Conservation (phyloP, 2,888 invertebrate species). For the Brachylomia viminalis region DNA sequence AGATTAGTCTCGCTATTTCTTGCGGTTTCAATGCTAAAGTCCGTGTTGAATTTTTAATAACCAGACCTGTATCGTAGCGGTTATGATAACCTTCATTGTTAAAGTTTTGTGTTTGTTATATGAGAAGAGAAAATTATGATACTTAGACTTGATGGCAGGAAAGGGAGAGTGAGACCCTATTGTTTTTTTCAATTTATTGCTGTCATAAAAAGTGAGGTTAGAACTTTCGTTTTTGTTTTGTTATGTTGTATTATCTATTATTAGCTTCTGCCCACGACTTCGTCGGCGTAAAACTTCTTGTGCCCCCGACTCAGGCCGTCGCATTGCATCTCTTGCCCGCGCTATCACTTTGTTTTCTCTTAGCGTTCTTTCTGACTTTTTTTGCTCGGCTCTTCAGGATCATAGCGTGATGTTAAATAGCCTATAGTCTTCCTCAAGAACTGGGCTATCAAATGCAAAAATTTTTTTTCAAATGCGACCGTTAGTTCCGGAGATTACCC, state of each 20-base stretch:
- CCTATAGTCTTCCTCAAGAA: too few relatives aligned
- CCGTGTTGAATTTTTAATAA: constrained; percentile 60
- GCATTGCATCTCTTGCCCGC: too few relatives aligned
- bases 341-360: too few relatives aligned
- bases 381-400: too few relatives aligned
- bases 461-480: too few relatives aligned
- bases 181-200: constrained; percentile 42
- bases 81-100: constrained; percentile 56
- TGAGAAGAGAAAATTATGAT: constrained; percentile 48
- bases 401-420: too few relatives aligned
- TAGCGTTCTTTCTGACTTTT: too few relatives aligned
- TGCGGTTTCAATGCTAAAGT: constrained; percentile 56
- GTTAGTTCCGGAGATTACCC: too few relatives aligned
- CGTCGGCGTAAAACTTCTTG: too few relatives aligned
- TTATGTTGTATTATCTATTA: constrained; percentile 17
- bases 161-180: constrained; percentile 57
- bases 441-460: too few relatives aligned
- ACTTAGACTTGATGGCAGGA: constrained; percentile 21
- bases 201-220: constrained; percentile 21
- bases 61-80: constrained; percentile 29
- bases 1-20: constrained; percentile 60
- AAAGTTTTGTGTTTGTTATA: constrained; percentile 31
- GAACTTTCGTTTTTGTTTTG: constrained; percentile 52
- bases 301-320: too few relatives aligned
- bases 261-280: too few relatives aligned